A percentile compares a stretch with the other conserved stretches of the same genome.
Conservation (phyloP, 2,113 vertebrate genomes). For the Danionella cerebrum region DNA sequence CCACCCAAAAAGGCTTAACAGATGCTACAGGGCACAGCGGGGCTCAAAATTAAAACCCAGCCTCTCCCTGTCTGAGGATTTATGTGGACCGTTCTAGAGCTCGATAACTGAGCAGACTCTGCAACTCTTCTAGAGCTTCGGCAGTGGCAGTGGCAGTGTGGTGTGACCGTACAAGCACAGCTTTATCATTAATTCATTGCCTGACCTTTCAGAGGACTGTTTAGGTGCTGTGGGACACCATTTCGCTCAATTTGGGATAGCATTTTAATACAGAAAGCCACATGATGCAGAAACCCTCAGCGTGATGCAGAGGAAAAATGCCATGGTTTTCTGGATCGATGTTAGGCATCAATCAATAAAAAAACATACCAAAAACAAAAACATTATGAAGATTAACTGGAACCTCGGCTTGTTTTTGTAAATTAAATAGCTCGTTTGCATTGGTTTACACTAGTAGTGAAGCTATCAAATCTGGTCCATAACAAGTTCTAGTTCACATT, state of each 20-base stretch:
- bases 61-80: neutral
- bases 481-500: too few species aligned
- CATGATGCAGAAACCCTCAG: neutral
- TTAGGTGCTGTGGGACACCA: neutral
- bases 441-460: too few species aligned
- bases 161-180: neutral
- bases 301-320: neutral
- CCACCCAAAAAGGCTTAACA: conserved; percentile 5
- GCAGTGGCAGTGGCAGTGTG: neutral
- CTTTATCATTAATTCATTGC: neutral
- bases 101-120: neutral
- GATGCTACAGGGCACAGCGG: neutral
- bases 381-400: too few species aligned
- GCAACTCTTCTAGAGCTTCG: neutral
- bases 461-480: too few species aligned
- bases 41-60: neutral
- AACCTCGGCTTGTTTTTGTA: too few species aligned
- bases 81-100: neutral
- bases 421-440: too few species aligned
- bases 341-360: too few species aligned
- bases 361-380: too few species aligned
- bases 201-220: neutral
- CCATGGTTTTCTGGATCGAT: too few species aligned
- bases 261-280: neutral
- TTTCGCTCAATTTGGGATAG: neutral